Conservation (phyloP, 2,888 invertebrate genomes). For the Venusia cambrica region DNA sequence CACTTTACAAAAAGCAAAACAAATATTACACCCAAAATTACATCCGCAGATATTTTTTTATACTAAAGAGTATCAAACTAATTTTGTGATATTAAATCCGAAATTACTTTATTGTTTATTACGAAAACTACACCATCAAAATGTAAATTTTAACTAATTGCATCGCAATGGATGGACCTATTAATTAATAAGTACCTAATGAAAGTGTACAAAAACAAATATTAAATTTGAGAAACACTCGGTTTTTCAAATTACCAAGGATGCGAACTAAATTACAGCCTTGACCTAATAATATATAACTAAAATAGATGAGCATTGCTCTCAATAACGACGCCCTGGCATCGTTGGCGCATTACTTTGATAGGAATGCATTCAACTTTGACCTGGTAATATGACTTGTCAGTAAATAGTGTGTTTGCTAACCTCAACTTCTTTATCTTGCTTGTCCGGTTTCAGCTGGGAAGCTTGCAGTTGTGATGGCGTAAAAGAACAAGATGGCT, state of each 20-base stretch:
- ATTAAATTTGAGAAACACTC: background rate
- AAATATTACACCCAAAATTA: too few relatives aligned
- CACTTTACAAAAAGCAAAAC: too few relatives aligned
- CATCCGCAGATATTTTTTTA: too few relatives aligned
- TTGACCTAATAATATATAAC: conserved; percentile 71
- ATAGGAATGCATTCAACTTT: conserved; percentile 26
- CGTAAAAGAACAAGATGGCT: conserved; percentile 68
- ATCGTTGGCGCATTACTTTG: conserved; percentile 49
- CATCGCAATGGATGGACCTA: too few relatives aligned
- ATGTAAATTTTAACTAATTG: too few relatives aligned
- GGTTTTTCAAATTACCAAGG: conserved; percentile 8
- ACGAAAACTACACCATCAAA: too few relatives aligned
- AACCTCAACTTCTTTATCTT: conserved; percentile 75
- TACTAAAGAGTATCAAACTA: too few relatives aligned
- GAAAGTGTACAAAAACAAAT: too few relatives aligned
- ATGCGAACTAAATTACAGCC: conserved; percentile 54
- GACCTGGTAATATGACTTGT: conserved; percentile 15
- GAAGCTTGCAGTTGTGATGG: conserved; percentile 43
- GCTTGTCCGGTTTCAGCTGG: conserved; percentile 63
- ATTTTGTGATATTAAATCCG: too few relatives aligned
- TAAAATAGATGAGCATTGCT: conserved; percentile 74
- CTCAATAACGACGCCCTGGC: conserved; percentile 60
- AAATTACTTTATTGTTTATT: too few relatives aligned
- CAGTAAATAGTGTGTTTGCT: conserved; percentile 40
- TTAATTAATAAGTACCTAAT: too few relatives aligned